Evolutionary conservation across 2,888 invertebrate genomes (phyloP), one percentile per base, ranked within the genome.

Genomic region (Neoascia interrupta): DNA sequence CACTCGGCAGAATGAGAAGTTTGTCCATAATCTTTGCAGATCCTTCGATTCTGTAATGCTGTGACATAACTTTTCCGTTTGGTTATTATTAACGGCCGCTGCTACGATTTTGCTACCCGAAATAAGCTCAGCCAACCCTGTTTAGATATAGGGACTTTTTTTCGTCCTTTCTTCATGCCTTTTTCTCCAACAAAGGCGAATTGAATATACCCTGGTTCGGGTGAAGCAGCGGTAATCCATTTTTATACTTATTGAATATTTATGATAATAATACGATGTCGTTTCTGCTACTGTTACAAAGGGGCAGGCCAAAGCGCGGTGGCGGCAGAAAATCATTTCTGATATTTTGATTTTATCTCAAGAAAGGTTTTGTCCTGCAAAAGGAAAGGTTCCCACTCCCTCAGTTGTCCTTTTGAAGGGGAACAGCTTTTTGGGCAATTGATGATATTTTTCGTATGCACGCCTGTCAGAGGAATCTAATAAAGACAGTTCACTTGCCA

Each of bases 181-280:
- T n/a, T 26, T 15, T 70, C 18, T 39, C 6, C 41, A 26, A 51
- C 53, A 63, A 49, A 49, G 45, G 19, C 18, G 23, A 60, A 36
- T 54, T 39, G 37, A 53, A 54, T 61, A 56, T 37, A 45, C 49
- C 4, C 28, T 54, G 41, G 36, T 1, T 56, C 43, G 45, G 28
- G 58, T n/a, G 70, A 18, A 64, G 37, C 43, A 58, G 53, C 26
- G 45, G 63, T 66, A 76, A 76, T 76, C 64, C 72, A 66, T 76
- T 76, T 76, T 72, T 72, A 76, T 76, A 64, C 64, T 76, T 72
- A 64, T 72, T 72, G 76, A 76, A 76, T 76, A 76, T 76, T 76
- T 76, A 76, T 76, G 72, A 66, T 76, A 72, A 66, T 72, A 64
- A 58, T 49, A 53, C 60, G 72, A 66, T 76, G 64, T 72, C 64